Base-by-base conservation (phyloP, 2,888 invertebrate genomes). In the Hyles lineata region DNA sequence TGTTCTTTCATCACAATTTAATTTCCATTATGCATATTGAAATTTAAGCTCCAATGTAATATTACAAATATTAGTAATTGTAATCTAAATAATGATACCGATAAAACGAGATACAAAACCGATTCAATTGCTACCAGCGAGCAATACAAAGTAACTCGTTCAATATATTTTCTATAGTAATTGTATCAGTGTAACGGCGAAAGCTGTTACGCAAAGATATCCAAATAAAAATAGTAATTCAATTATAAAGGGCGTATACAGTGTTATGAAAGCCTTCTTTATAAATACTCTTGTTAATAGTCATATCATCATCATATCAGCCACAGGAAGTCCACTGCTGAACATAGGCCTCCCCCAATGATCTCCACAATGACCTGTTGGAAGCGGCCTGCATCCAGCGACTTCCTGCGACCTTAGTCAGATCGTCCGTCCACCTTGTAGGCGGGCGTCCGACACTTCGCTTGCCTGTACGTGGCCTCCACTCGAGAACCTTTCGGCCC, bases 161-260 rank as follows among this genome's bases (percentile, higher is more conserved):
- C 50, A 67, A 67, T 67, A 67, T 67, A 67, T 67, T 67, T 17
- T 67, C 23, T 50, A 67, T 25, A 67, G 67, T 23, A 67, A 67
- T 67, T 67, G 17, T 50, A 50, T 50, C 23, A 21, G 67, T 35
- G 32, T 21, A 11, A 43, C 21, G 23, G 67, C 21, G 67, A 67
- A 67, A 67, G 67, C 35, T 62, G 62, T 67, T 50, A 21, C 50
- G 67, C 67, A 43, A 67, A 43, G 17, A 43, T 32, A 67, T 67
- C 23, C 60, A 76, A 75, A 74, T 74, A 76, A 62, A 63, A 70
- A 61, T 71, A 73, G 72, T 72, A 67, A 72, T 72, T 72, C 73
- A 63, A 74, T 73, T 73, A 67, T 69, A 43, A 52, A 60, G 70
- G 55, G 60, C 72, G 69, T 55, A 60, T 55, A 70, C 70, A 73